phyloP scores from a whole-genome alignment of 2,888 invertebrate genomes.

The Pandemis cinnamomeana region DNA sequence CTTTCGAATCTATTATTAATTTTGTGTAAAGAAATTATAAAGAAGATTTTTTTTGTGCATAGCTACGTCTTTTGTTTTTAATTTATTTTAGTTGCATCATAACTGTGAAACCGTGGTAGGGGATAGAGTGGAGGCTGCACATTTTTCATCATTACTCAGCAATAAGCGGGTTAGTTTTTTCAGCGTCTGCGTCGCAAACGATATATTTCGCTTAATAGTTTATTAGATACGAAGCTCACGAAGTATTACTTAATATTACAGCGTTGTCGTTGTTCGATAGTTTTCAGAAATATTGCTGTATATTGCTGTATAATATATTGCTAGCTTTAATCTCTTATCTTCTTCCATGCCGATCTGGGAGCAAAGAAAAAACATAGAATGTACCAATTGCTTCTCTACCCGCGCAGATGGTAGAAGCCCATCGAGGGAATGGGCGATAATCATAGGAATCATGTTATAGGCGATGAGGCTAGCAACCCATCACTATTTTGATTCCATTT shows the following conservation, averaged over 20 bases:
- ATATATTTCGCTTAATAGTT: constrained; percentile 66
- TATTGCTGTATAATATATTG: background rate
- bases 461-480: no score
- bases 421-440: no score
- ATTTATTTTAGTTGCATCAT: background rate
- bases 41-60: no score
- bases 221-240: constrained; percentile 45
- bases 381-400: no score
- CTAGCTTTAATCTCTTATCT: background rate
- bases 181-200: constrained; percentile 55
- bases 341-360: no score
- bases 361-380: no score
- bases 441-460: no score
- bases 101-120: constrained; percentile 48
- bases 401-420: no score
- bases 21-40: no score
- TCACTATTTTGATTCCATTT: no score
- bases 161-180: constrained; percentile 70
- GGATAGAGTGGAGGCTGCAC: constrained; percentile 51
- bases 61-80: background rate
- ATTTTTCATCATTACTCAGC: constrained; percentile 73
- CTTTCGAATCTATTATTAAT: no score
- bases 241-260: constrained; percentile 36
- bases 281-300: background rate
- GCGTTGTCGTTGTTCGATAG: background rate